Base-by-base conservation (phyloP, 2,888 invertebrate species). In the Elaeidobius kamerunicus region DNA sequence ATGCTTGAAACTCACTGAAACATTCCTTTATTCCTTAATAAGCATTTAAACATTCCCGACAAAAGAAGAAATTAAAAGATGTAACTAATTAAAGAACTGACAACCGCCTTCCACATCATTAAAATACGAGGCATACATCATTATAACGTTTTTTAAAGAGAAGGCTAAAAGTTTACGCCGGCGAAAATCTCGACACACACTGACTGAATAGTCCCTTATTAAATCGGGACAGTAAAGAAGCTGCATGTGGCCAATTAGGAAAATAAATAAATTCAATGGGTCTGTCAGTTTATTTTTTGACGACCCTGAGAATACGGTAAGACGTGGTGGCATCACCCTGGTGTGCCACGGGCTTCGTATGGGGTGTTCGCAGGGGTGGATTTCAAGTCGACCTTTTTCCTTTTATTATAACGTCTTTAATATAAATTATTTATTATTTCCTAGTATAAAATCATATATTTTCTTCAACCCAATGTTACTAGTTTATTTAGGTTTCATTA, bases 191-290 rank as follows among this genome's bases (percentile, higher is more conserved):
- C 46, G 46, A 52, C 52, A 39, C 59, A 58, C 60, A 59, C 42
- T 54, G n/a, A n/a, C n/a, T n/a, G 61, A 60, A 61, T 59, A 56
- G 61, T 52, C 55, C 60, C 59, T 61, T 60, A 62, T 62, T 62
- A 62, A 61, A 62, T 57, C 59, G 47, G 52, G 56, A 60, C 54
- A 57, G 55, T 61, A 57, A 60, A 58, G 56, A 55, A 59, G 55
- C 63, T 61, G 63, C 63, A 58, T 63, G 63, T 57, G 58, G 63
- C 63, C 63, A 63, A 63, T 63, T 63, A 63, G 58, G 57, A 54
- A 53, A 59, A 60, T 60, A 61, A 61, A 61, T 58, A 60, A 55
- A 63, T 61, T 61, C 59, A 61, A 63, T 60, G 57, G 61, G 59
- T 45, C 59, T 61, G 61, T 60, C 61, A 59, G 57, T 58, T 59